Conservation (phyloP, 2,113 vertebrate species). For the Seriola aureovittata region DNA sequence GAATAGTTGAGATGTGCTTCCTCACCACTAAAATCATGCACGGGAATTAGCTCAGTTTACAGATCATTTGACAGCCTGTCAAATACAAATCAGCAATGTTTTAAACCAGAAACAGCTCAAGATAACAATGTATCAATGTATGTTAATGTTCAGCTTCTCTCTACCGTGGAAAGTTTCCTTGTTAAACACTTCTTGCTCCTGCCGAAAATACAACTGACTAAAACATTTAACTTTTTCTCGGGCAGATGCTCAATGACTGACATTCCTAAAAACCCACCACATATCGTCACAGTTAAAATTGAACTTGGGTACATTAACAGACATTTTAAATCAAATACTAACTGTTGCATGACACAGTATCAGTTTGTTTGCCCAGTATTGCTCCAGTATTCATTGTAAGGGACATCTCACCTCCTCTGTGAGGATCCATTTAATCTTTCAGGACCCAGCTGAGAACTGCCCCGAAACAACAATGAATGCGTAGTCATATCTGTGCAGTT, state of each 20-base stretch:
- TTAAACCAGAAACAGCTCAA: not conserved
- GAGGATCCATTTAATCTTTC: constrained; percentile 31
- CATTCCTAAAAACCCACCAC: not conserved
- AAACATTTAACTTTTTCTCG: constrained; percentile 8
- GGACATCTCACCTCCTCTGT: constrained; percentile 13
- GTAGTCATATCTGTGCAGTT: constrained; percentile 4
- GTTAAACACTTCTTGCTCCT: not conserved
- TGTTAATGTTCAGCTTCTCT: not conserved
- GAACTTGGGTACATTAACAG: not conserved
- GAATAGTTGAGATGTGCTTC: constrained; percentile 8
- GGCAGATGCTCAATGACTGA: not conserved
- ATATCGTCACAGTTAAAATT: not conserved
- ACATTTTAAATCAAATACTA: constrained; percentile 1
- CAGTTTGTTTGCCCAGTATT: not conserved
- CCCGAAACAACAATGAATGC: constrained; percentile 9
- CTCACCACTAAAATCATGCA: not conserved
- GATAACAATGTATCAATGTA: not conserved
- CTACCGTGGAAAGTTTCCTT: no score
- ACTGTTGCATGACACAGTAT: not conserved
- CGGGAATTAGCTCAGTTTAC: not conserved
- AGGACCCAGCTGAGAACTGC: constrained; percentile 22
- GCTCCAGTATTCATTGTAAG: constrained; percentile 7
- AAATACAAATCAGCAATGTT: not conserved
- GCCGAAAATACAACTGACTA: not conserved
- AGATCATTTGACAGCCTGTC: not conserved